phyloP scores from a whole-genome alignment of 2,888 invertebrate genomes.

The Tachina grossa region DNA sequence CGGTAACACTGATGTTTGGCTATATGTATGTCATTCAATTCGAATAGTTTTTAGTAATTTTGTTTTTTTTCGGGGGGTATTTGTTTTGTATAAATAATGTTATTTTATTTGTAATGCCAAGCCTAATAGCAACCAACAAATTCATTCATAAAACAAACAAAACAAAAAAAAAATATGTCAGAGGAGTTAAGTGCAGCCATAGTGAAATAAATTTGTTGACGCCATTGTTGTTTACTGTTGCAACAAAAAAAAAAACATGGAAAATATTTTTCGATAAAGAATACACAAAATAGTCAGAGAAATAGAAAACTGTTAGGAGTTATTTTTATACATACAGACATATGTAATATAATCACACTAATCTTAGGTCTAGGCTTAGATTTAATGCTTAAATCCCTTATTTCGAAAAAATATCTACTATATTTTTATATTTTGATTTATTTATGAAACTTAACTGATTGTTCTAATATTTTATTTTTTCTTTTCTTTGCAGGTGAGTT shows the following conservation, averaged over 20 bases:
- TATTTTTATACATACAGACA: background rate
- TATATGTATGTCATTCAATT: constrained; percentile 2
- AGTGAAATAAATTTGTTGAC: constrained; percentile 51
- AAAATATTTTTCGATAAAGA: background rate
- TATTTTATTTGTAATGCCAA: constrained; percentile 67
- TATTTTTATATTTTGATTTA: background rate
- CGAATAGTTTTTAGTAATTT: constrained; percentile 12
- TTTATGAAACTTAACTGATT: background rate
- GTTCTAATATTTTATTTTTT: background rate
- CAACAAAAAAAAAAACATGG: constrained; percentile 8
- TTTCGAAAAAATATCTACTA: too few species aligned
- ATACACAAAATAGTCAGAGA: constrained; percentile 2
- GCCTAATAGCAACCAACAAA: constrained; percentile 45
- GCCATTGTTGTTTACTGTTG: constrained; percentile 65
- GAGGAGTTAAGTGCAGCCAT: constrained; percentile 67
- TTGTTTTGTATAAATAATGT: constrained; percentile 69
- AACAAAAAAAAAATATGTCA: constrained; percentile 50
- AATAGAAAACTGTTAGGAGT: background rate
- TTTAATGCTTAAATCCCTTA: too few species aligned
- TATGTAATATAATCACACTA: too few species aligned
- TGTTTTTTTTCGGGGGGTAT: constrained; percentile 40
- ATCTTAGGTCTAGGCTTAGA: too few species aligned
- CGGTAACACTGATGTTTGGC: background rate
- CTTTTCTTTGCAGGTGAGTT: constrained; percentile 53
- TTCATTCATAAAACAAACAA: background rate